Conservation (phyloP, 2,888 invertebrate species). For the Synergus japonicus region DNA sequence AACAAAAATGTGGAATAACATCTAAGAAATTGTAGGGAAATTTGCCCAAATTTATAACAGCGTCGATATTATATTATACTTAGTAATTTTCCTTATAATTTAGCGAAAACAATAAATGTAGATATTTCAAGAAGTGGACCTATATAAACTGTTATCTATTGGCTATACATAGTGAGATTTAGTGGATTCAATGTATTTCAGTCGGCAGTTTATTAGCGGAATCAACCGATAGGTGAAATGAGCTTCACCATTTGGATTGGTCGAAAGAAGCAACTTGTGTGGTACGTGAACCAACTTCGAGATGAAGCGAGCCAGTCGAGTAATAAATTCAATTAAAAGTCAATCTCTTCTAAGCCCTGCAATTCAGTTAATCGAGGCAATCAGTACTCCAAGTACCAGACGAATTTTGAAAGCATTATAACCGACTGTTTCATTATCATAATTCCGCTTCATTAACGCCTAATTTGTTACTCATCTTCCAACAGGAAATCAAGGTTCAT, state of each 20-base stretch:
- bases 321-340: conserved; percentile 37
- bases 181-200: conserved; percentile 18
- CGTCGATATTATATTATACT: too few relatives aligned
- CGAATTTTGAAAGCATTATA: neutral
- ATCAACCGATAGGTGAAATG: conserved; percentile 22
- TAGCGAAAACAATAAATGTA: neutral
- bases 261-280: conserved; percentile 27
- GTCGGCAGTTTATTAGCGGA: conserved; percentile 16
- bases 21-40: too few relatives aligned
- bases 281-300: conserved; percentile 32
- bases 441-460: neutral
- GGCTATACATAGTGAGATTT: conserved; percentile 4
- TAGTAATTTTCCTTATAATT: neutral
- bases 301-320: conserved; percentile 20
- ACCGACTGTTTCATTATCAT: neutral
- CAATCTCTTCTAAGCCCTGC: conserved; percentile 24
- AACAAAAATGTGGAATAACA: too few relatives aligned
- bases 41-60: too few relatives aligned
- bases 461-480: neutral
- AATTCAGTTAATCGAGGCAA: conserved; percentile 24
- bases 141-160: neutral
- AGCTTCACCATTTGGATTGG: conserved; percentile 10
- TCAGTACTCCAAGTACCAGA: conserved; percentile 15
- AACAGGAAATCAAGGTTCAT: neutral
- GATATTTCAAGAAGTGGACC: neutral